A percentile compares a stretch with the other conserved stretches of the same genome.
These are phyloP conservation scores for Ceyx erithaca DNA, from an alignment of 2,797 vertebrate genomes.

Conservation along the genomic window DNA sequence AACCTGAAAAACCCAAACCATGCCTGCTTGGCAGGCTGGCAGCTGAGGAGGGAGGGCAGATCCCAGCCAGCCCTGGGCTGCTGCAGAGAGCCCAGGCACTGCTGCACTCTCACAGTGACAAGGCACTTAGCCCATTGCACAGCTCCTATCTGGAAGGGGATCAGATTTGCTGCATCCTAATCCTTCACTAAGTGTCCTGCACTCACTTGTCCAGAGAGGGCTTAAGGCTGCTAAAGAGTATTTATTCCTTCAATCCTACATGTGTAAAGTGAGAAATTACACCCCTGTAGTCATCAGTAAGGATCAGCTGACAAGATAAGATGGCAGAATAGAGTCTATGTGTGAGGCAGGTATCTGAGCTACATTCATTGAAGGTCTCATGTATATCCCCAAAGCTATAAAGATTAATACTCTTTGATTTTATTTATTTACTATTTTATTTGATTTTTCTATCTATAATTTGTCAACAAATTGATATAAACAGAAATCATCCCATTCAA, in stretches of 20 bases:
- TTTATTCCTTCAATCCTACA: not conserved
- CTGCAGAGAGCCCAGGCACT: not conserved
- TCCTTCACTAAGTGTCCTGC: not conserved
- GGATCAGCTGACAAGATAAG: not conserved
- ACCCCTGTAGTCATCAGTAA: not conserved
- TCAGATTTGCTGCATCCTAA: not conserved
- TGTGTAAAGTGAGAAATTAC: not conserved
- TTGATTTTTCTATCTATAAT: not conserved
- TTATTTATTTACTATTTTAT: too few species aligned
- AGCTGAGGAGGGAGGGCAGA: not conserved
- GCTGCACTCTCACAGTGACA: not conserved
- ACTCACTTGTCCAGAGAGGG: not conserved
- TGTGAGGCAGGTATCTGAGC: not conserved
- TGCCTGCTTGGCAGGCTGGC: rapidly evolving
- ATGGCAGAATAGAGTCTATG: not conserved
- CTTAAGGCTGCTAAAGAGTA: not conserved
- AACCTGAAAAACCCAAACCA: not conserved
- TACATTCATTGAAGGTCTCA: not conserved
- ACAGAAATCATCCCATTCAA: not conserved
- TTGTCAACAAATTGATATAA: not conserved
- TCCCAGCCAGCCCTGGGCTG: not conserved
- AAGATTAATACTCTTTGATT: not conserved
- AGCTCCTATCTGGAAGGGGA: not conserved
- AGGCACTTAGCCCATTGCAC: not conserved
- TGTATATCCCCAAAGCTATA: not conserved